Percentiles rank a stretch among this genome's conserved stretches.
Conservation (phyloP, 2,888 invertebrate genomes). For the Chaetoderma sp. region DNA sequence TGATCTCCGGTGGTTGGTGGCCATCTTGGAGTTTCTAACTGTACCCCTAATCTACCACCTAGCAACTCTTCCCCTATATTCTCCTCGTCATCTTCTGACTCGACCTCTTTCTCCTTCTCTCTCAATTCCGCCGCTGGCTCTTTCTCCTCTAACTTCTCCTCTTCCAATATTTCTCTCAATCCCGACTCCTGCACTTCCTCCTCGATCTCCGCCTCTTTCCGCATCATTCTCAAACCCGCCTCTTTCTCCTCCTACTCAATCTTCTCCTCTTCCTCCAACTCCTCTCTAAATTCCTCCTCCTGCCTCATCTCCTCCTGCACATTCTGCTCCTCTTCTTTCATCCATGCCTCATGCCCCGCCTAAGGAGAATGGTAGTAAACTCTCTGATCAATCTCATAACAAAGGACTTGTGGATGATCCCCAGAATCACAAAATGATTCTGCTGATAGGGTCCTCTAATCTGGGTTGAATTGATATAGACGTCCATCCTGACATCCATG, state of each 20-base stretch:
- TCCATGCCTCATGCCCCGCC: not conserved
- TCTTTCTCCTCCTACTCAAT: no score
- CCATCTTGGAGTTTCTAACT: no score
- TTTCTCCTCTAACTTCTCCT: conserved; percentile 1
- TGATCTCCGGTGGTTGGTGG: not conserved
- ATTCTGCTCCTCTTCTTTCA: not conserved
- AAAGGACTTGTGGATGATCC: no score
- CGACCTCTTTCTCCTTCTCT: no score
- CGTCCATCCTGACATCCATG: no score
- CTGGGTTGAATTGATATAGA: no score
- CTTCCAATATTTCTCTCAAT: not conserved
- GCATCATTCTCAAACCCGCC: conserved; percentile 1
- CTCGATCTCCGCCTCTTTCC: no score
- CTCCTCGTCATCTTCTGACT: no score
- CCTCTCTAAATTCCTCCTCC: not conserved
- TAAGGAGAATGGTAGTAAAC: not conserved
- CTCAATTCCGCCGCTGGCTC: not conserved
- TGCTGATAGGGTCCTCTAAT: no score
- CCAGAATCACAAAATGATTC: no score
- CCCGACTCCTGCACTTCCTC: no score
- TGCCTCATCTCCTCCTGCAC: not conserved
- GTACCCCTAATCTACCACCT: no score
- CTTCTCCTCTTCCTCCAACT: conserved; percentile 11
- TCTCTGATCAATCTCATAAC: not conserved
- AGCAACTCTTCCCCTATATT: not conserved